Percentiles rank a stretch among this genome's conserved stretches.
phyloP scores from a whole-genome alignment of 2,797 vertebrate genomes.

The Acipenser ruthenus region DNA sequence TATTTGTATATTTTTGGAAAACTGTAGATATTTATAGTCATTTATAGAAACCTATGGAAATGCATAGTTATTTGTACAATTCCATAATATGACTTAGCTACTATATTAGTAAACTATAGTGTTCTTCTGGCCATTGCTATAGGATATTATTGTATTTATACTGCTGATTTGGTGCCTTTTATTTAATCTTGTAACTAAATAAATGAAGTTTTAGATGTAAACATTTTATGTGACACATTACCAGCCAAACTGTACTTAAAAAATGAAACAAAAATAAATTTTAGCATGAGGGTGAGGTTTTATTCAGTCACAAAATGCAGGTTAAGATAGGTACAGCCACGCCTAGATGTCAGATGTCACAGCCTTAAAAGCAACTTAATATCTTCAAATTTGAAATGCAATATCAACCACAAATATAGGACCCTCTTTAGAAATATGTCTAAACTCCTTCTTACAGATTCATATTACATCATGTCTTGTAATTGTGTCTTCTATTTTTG shows the following conservation, averaged over 20 bases:
- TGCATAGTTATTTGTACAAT: no score
- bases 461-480: neutral
- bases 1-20: no score
- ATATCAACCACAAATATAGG: neutral
- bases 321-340: neutral
- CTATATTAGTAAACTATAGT: no score
- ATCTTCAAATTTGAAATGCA: neutral
- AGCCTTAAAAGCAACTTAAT: neutral
- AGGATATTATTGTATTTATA: no score
- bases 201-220: no score
- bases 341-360: neutral
- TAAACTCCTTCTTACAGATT: neutral
- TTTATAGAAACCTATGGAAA: no score
- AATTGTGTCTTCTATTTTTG: conserved; percentile 8
- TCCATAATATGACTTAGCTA: no score
- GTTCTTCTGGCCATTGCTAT: no score
- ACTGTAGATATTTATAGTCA: no score
- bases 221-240: no score
- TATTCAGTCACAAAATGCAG: conserved; percentile 11
- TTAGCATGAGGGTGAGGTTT: neutral
- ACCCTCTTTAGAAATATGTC: neutral
- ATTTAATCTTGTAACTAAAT: neutral
- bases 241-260: neutral
- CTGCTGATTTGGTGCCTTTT: neutral
- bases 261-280: neutral